A percentile compares a stretch with the other conserved stretches of the same genome.
phyloP scores from a whole-genome alignment of 2,113 vertebrate genomes.

The Mixornis gularis region DNA sequence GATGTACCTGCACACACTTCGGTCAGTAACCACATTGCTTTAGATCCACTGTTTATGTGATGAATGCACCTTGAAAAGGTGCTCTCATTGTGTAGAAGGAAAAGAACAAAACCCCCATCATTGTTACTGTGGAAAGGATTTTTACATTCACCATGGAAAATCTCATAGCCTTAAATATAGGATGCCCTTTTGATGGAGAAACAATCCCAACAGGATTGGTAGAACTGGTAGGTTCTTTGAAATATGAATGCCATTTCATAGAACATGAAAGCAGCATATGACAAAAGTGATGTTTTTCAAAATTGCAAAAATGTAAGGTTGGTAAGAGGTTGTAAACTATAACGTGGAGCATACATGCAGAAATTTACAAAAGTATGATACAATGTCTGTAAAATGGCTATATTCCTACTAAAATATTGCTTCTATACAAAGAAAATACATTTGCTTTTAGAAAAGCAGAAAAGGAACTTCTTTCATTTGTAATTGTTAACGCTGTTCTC shows the following conservation, averaged over 20 bases:
- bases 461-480: background rate
- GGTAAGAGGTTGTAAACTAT: background rate
- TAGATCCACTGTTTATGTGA: background rate
- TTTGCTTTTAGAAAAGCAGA: background rate
- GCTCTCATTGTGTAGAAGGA: background rate
- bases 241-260: background rate
- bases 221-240: background rate
- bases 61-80: background rate
- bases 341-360: background rate
- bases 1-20: background rate
- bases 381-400: background rate
- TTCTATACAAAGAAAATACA: background rate
- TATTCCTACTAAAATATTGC: background rate
- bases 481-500: background rate
- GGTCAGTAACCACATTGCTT: background rate
- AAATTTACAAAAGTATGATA: background rate
- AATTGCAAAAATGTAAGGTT: background rate
- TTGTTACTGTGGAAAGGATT: background rate
- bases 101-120: rapidly evolving
- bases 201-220: background rate
- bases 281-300: background rate
- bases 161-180: background rate
- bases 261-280: background rate
- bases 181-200: background rate
- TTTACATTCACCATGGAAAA: background rate